phyloP scores from a whole-genome alignment of 2,888 invertebrate genomes.

The Xanthostigma xanthostigma region DNA sequence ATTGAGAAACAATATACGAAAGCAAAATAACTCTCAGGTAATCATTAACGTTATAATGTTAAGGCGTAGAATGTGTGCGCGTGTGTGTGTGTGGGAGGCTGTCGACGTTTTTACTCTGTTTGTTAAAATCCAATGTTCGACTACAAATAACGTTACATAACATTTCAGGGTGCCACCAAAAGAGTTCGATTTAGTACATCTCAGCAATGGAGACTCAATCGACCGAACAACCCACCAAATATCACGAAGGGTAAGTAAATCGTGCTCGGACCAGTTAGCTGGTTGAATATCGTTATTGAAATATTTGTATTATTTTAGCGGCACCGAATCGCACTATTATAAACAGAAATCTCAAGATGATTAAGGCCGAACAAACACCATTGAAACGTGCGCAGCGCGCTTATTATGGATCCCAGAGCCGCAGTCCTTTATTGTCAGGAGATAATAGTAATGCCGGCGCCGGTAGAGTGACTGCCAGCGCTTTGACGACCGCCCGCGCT shows the following conservation, averaged over 20 bases:
- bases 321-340: not conserved
- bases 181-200: constrained; percentile 1
- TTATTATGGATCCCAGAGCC: constrained; percentile 1
- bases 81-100: too few relatives aligned
- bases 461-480: too few relatives aligned
- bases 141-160: too few relatives aligned
- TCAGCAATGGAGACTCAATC: constrained; percentile 1
- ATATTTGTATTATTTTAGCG: not conserved
- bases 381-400: constrained; percentile 2
- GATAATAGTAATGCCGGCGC: too few relatives aligned
- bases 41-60: too few relatives aligned
- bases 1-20: too few relatives aligned
- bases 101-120: too few relatives aligned
- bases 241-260: too few relatives aligned
- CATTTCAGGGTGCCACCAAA: not conserved
- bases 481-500: too few relatives aligned
- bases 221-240: not conserved
- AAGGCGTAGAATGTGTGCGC: too few relatives aligned
- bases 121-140: too few relatives aligned
- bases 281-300: not conserved
- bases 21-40: too few relatives aligned
- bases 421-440: constrained; percentile 1
- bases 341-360: not conserved
- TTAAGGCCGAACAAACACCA: constrained; percentile 1
- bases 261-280: not conserved